A percentile compares a stretch with the other conserved stretches of the same genome.
Conservation (phyloP, 92 coral and sea anemone genomes). For the Diadumene lineata region DNA sequence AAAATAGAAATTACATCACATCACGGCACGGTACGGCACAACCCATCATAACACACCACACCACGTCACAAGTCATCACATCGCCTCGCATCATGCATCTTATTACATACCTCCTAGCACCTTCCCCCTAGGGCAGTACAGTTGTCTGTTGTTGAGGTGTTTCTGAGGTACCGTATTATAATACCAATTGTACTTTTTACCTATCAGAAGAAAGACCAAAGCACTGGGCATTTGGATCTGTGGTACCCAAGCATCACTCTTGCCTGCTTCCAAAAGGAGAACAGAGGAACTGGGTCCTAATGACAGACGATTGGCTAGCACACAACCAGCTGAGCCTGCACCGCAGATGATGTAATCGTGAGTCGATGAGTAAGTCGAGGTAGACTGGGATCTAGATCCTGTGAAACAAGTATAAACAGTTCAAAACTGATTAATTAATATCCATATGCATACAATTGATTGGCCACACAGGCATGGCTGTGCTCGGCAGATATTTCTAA, state of each 20-base stretch:
- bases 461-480: too few species aligned
- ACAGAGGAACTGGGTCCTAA: conserved; percentile 55
- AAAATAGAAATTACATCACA: too few species aligned
- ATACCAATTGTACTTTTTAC: conserved; percentile 73
- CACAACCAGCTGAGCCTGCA: conserved; percentile 87
- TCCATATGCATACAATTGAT: too few species aligned
- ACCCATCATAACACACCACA: too few species aligned
- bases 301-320: conserved; percentile 76
- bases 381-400: neutral
- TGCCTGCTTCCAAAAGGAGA: conserved; percentile 76
- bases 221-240: conserved; percentile 82
- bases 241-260: conserved; percentile 61
- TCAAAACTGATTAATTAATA: too few species aligned
- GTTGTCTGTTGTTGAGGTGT: conserved; percentile 45
- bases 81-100: too few species aligned
- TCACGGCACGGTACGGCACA: too few species aligned
- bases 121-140: conserved; percentile 90
- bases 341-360: conserved; percentile 74
- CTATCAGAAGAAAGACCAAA: conserved; percentile 38
- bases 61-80: too few species aligned
- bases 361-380: conserved; percentile 46
- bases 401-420: neutral
- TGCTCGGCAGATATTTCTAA: too few species aligned
- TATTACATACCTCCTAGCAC: conserved; percentile 97
- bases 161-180: conserved; percentile 76